Evolutionary conservation across 1,140 invertebrate species (phyloP), one percentile per base, ranked within the genome.

Genomic region (Drosophila azteca): DNA sequence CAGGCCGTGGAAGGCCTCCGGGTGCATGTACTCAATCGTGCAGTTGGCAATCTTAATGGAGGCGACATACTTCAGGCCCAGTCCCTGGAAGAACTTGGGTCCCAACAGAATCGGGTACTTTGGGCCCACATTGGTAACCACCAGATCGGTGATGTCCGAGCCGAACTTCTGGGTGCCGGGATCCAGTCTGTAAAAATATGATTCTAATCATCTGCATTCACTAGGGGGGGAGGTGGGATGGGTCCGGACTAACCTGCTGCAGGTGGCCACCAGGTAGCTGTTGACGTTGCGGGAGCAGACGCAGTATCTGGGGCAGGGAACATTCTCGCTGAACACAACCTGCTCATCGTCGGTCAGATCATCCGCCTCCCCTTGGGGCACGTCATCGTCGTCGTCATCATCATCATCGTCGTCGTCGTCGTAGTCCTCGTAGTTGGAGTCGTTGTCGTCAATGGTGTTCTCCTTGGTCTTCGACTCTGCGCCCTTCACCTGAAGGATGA

Each of bases 1-100:
- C 11, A 95, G 90, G 1, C 94, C 95, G 45, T 94, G 92, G 90
- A 96, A 96, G 0, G 95, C 95, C 8, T 93, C 94, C 2, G 92
- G 91, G 67, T 92, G 92, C 65, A 94, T 90, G 51, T 91, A 92
- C 20, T 90, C 90, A 63, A 94, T 93, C 17, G 93, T 93, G 73
- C 93, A 94, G 76, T 94, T 94, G 11, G 93, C 92, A 63, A 94
- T 94, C 84, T 94, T 94, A 7, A 94, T 92, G 2, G 93, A 94
- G 3, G 93, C 92, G 3, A 94, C 91, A 70, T 92, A 91, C 80
- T 93, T 92, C n/a, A 94, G 90, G 50, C 94, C 94, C 58, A 94
- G 79, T 50, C 93, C 92, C 65, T 92, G 92, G 90, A 94, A 94
- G 65, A 94, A 94, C 52, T 92, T 92, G 58, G 93, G 93, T 6